Base-by-base conservation (phyloP, 2,888 invertebrate genomes). In the Callyntrura guangdongensis region DNA sequence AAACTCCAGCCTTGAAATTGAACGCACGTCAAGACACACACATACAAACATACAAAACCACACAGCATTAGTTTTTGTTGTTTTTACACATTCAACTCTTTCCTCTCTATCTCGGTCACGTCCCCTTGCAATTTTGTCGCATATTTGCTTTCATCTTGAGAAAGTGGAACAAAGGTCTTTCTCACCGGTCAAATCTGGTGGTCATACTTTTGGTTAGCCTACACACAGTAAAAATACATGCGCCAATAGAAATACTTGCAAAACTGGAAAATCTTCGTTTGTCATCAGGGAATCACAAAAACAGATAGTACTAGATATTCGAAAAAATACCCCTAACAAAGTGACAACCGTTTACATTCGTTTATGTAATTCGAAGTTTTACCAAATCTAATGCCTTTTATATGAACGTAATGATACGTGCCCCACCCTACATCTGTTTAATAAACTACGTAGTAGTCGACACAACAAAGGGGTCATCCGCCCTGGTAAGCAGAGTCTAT, bases 61-160 rank as follows among this genome's bases (percentile, higher is more conserved):
- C 67, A 36, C 20, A 64, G 0, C 25, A 64, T 11, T n/a, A 22
- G 25, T 36, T 69, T 69, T 84, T 53, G 61, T 69, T 67, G 56
- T 22, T 67, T 84, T 64, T 53, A 64, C 47, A 67, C 64, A 64
- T 12, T 25, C 25, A 25, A 25, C 67, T 11, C 1, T 36, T 69
- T 27, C 56, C 56, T 36, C n/a, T 69, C 14, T 69, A 36, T 69
- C 67, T 84, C 72, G 72, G 84, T 85, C 84, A 85, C 84, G 84
- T 85, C 84, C 67, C 67, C 83, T 49, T 83, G 67, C 67, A 67
- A 67, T 67, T 85, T 72, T 85, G 72, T 72, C 84, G 67, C 69
- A 64, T 85, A 85, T 85, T 85, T 85, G 56, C 84, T 85, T 85
- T 85, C 84, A 85, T 85, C 84, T 72, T 53, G 59, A 56, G 36